Percentiles rank a stretch among this genome's conserved stretches.
phyloP scores from a whole-genome alignment of 2,113 vertebrate genomes.

The Amphilophus citrinellus region DNA sequence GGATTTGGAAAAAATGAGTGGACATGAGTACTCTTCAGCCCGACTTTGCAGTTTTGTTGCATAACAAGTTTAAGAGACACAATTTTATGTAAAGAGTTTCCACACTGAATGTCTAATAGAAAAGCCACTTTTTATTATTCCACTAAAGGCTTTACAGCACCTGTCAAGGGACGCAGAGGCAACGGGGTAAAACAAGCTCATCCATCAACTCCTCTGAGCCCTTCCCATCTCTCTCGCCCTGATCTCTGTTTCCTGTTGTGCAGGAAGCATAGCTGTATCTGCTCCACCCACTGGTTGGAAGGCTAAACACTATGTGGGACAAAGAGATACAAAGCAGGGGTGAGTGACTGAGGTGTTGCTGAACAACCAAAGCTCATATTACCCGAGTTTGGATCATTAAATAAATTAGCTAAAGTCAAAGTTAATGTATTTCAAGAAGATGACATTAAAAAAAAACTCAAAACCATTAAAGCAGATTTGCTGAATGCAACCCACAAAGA shows the following conservation, averaged over 20 bases:
- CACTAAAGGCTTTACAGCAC: conserved; percentile 53
- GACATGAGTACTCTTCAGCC: neutral
- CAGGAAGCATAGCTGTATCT: conserved; percentile 70
- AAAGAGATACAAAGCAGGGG: conserved; percentile 35
- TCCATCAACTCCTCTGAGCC: conserved; percentile 69
- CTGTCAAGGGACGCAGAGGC: conserved; percentile 76
- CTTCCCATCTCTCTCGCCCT: conserved; percentile 54
- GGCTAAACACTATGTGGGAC: conserved; percentile 53
- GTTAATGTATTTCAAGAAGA: neutral
- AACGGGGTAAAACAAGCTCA: conserved; percentile 67
- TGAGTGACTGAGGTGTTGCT: neutral
- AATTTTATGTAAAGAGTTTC: neutral
- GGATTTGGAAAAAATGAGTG: neutral
- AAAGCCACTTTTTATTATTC: conserved; percentile 42
- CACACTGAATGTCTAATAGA: neutral
- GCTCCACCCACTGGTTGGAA: conserved; percentile 64
- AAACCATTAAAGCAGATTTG: neutral
- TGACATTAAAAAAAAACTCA: neutral
- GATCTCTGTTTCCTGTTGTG: conserved; percentile 76
- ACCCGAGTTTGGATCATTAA: neutral
- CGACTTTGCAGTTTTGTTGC: conserved; percentile 4
- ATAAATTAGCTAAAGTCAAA: conserved; percentile 1
- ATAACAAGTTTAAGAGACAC: neutral
- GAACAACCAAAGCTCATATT: conserved; percentile 11
- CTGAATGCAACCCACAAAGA: conserved; percentile 10